Conservation (phyloP, 1,140 invertebrate genomes). For the Telenomus remus region DNA sequence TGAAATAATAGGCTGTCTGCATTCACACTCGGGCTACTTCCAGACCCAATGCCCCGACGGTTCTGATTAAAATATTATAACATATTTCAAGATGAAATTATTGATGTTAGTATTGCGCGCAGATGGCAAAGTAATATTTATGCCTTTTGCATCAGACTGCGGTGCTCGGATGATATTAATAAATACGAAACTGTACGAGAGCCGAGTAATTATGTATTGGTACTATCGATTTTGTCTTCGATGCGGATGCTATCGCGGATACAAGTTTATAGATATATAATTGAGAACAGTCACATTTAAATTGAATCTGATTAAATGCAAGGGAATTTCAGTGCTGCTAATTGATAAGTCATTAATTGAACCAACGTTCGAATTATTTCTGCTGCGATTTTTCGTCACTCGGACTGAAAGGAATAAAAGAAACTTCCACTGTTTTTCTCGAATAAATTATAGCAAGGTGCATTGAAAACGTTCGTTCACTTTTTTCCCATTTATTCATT, state of each 20-base stretch:
- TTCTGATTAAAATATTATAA: too few relatives aligned
- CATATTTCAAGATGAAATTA: too few relatives aligned
- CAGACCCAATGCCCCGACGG: too few relatives aligned
- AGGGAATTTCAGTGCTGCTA: conserved; percentile 3
- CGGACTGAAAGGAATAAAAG: background rate
- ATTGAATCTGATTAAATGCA: conserved; percentile 1
- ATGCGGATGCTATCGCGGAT: conserved; percentile 6
- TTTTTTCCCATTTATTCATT: background rate
- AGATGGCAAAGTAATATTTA: too few relatives aligned
- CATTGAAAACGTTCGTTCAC: background rate
- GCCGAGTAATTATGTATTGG: background rate
- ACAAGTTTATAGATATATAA: conserved; percentile 12
- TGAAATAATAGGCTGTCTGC: too few relatives aligned
- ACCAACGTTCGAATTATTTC: conserved; percentile 19
- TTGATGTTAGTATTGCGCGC: too few relatives aligned
- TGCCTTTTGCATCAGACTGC: too few relatives aligned
- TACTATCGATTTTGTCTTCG: conserved; percentile 14
- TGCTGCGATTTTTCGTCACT: background rate
- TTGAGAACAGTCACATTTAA: conserved; percentile 32
- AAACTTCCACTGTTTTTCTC: too few relatives aligned
- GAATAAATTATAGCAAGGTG: too few relatives aligned
- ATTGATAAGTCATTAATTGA: conserved; percentile 27
- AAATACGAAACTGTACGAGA: conserved; percentile 10
- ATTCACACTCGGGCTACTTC: too few relatives aligned
- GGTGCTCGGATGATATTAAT: conserved; percentile 9